Base-by-base conservation (phyloP, 1,140 invertebrate genomes). In the Drosophila tani region DNA sequence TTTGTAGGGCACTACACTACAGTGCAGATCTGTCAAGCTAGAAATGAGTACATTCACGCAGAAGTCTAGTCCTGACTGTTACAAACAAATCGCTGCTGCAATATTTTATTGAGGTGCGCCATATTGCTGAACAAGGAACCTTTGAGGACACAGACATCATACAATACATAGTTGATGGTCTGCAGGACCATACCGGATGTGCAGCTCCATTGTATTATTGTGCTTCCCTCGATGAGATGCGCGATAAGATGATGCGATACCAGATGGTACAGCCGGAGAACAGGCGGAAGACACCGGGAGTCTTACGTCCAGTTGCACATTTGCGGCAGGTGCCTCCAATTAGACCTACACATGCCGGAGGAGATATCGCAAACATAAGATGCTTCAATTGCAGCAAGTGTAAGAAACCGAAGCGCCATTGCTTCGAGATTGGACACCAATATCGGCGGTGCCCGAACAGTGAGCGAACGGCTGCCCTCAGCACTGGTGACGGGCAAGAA, bases 1-100 rank as follows among this genome's bases (percentile, higher is more conserved):
- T 41, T 56, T 56, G 15, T n/a, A n/a, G n/a, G n/a, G n/a, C n/a
- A n/a, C n/a, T n/a, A 27, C 50, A 51, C 27, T 51, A 51, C 50
- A 27, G 47, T 49, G 14, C 47, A 49, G 46, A 24, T 14, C 14
- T 49, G 21, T 49, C 24, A 24, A 14, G 19, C 21, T 15, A 15
- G 19, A 49, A 49, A 49, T 14, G 0, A 49, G 19, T 49, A 49
- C 46, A 24, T 46, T 49, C 46, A 24, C 8, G 46, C 46, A 47
- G 12, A 47, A 47, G 12, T 47, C 45, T 32, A 29, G 21, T 21
- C 21, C 21, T 21, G 21, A 21, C 21, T 21, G 21, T 21, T 21
- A 21, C 5, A n/a, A 15, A 15, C n/a, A 4, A 56, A 17, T 38
- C 17, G 4, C 7, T 38, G 17, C 17, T 15, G 7, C 17, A 56